A percentile compares a stretch with the other conserved stretches of the same genome.
These are phyloP conservation scores for Astropecten irregularis DNA, from an alignment of 53 echinoderm and acorn worm genomes.

Conservation along the genomic window DNA sequence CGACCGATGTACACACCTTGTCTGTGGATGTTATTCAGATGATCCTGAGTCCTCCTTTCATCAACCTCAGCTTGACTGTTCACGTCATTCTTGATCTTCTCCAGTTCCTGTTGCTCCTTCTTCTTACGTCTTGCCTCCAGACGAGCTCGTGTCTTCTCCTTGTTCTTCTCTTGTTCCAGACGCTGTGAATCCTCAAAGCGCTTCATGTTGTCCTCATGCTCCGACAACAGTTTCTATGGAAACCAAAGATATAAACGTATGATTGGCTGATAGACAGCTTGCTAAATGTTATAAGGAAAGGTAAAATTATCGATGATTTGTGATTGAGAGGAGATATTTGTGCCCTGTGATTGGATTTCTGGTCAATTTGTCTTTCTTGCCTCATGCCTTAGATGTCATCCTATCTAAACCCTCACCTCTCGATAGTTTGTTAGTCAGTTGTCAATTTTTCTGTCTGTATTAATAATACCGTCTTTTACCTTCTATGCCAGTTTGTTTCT, in stretches of 20 bases:
- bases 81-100: conserved; percentile 68
- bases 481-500: no score
- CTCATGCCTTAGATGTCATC: no score
- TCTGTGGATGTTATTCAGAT: conserved; percentile 83
- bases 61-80: conserved; percentile 71
- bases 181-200: conserved; percentile 67
- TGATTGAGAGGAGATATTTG: background rate
- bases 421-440: no score
- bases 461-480: no score
- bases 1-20: conserved; percentile 86
- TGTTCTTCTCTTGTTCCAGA: conserved; percentile 74
- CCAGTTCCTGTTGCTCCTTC: conserved; percentile 71
- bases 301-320: background rate
- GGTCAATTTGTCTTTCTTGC: no score
- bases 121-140: conserved; percentile 82
- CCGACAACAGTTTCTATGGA: conserved; percentile 82
- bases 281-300: no score
- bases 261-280: no score
- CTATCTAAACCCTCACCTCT: no score
- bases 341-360: no score
- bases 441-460: no score
- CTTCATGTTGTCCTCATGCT: conserved; percentile 83
- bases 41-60: conserved; percentile 83
- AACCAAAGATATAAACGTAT: background rate
- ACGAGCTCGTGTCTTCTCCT: conserved; percentile 67